Base-by-base conservation (phyloP, 2,797 vertebrate genomes). In the Hirundo rustica region DNA sequence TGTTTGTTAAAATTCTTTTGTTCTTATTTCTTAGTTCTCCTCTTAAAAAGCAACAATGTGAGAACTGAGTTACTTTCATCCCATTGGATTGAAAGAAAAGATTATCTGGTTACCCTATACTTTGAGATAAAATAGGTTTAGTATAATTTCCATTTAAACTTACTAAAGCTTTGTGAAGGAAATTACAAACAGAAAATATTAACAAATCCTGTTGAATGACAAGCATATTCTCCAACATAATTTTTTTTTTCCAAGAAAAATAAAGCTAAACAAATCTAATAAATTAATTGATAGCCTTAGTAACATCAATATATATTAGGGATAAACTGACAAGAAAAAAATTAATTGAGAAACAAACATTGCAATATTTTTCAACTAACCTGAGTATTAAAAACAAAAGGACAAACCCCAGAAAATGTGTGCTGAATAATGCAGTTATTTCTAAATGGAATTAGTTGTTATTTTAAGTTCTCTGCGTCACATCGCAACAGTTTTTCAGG, bases 361-460 rank as follows among this genome's bases (percentile, higher is more conserved):
- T 61, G 13, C 47, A 65, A 57, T 74, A 55, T 92, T 92, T 82
- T 23, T 11, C 14, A 86, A 16, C 36, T 62, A 18, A 81, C 17
- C 25, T 73, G 57, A 64, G 32, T 54, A 83, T 66, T 85, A 68
- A 80, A 90, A 88, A 51, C 40, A 88, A 84, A 89, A 82, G 22
- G 38, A 76, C 38, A 92, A 82, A 29, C 25, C 54, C 61, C n/a
- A 54, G 45, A 83, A 88, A 85, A 78, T 22, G 14, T 38, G 25
- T 79, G 36, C 65, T 61, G 50, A 89, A 58, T 61, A 88, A 67
- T 23, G 34, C 27, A 88, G 51, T 40, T 55, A 27, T 65, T 82
- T 54, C 78, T 73, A 90, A 90, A 85, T 79, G 5, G 61, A 86
- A 90, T 88, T 90, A 88, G 68, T 53, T 88, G 64, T 72, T 77